These are phyloP conservation scores for Campylorhamphus procurvoides DNA, from an alignment of 2,113 vertebrate species.

Conservation along the genomic window DNA sequence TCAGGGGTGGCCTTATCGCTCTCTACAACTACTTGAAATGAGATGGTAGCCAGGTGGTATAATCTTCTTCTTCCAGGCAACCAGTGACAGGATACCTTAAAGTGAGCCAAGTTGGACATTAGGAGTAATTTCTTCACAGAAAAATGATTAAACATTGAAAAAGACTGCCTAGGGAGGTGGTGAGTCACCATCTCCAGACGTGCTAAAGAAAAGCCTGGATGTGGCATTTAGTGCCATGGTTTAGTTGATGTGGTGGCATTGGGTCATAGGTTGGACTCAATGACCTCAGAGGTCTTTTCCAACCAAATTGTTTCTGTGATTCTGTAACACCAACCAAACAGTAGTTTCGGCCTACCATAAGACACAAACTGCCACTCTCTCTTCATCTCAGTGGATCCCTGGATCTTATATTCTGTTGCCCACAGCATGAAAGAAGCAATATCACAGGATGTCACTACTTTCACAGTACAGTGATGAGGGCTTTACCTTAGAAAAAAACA, in stretches of 20 bases:
- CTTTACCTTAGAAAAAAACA: not conserved
- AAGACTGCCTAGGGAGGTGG: not conserved
- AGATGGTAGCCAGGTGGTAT: not conserved
- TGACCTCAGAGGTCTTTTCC: not conserved
- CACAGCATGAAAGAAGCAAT: not conserved
- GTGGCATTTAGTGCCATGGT: not conserved
- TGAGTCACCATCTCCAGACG: accelerated
- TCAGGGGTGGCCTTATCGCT: not conserved
- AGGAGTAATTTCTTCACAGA: not conserved
- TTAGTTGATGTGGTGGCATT: no score
- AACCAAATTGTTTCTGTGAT: not conserved
- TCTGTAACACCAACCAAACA: not conserved
- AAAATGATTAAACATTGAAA: not conserved
- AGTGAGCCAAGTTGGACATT: not conserved
- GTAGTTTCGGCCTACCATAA: not conserved
- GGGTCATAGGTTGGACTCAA: not conserved
- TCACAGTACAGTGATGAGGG: not conserved
- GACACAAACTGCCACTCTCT: not conserved
- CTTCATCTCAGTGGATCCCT: not conserved
- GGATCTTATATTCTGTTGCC: not conserved
- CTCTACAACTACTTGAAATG: not conserved
- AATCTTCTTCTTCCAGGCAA: not conserved
- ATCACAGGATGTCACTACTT: not conserved
- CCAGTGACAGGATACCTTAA: not conserved
- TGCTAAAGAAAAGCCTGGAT: not conserved